These are phyloP conservation scores for Brachyhypopomus gauderio DNA, from an alignment of 2,113 vertebrate genomes.

Conservation along the genomic window DNA sequence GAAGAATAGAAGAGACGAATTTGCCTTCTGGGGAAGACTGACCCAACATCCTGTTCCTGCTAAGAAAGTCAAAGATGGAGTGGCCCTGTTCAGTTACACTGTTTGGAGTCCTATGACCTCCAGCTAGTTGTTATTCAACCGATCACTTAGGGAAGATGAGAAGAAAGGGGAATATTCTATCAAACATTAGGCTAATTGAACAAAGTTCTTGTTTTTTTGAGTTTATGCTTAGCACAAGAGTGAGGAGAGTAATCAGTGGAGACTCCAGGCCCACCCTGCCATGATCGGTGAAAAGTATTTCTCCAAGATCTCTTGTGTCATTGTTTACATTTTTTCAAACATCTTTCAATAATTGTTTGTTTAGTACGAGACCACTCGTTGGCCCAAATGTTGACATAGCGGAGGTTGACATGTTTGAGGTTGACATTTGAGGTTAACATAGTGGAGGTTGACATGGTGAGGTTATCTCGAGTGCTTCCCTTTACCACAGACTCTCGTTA, in stretches of 20 bases:
- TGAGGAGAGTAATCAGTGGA: conserved; percentile 14
- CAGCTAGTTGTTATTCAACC: conserved; percentile 39
- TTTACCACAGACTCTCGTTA: background rate
- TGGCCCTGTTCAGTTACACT: background rate
- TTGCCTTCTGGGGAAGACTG: conserved; percentile 36
- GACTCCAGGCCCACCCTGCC: background rate
- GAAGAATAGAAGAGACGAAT: conserved; percentile 40
- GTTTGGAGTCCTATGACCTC: conserved; percentile 7
- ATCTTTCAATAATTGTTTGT: background rate
- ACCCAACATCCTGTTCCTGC: conserved; percentile 17
- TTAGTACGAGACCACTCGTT: background rate
- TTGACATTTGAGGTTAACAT: background rate
- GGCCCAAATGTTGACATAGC: background rate
- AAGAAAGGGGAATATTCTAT: background rate
- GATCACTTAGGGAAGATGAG: conserved; percentile 18
- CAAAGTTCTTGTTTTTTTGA: conserved; percentile 23
- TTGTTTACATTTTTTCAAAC: conserved; percentile 21
- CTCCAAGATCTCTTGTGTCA: conserved; percentile 8
- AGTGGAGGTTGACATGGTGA: background rate
- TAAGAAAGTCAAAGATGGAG: conserved; percentile 27
- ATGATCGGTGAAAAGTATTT: conserved; percentile 5
- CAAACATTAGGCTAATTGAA: conserved; percentile 29
- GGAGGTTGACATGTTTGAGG: background rate
- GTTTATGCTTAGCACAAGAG: background rate
- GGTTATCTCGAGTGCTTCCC: too few relatives aligned